Evolutionary conservation across 2,797 vertebrate species (phyloP).

Genomic region (Aulostomus chinensis): DNA sequence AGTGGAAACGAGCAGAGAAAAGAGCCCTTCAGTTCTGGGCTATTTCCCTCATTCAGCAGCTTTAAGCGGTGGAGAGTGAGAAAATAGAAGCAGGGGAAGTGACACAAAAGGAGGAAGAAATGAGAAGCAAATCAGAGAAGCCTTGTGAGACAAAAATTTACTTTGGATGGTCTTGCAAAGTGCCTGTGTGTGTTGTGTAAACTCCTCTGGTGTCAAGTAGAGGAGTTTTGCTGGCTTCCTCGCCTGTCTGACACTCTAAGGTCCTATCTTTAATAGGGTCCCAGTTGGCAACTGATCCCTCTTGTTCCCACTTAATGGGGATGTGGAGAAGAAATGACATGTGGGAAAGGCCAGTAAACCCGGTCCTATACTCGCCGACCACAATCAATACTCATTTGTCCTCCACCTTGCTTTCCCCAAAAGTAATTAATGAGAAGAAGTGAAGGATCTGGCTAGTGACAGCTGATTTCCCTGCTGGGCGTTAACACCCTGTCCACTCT

Average conservation of each 20-base stretch:
- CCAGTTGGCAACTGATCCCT: conserved; percentile 66
- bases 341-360: conserved; percentile 70
- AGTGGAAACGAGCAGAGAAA: conserved; percentile 16
- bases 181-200: conserved; percentile 6
- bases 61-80: conserved; percentile 5
- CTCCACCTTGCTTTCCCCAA: conserved; percentile 65
- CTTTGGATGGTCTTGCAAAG: conserved; percentile 29
- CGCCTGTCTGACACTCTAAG: conserved; percentile 56
- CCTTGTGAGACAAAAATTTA: conserved; percentile 15
- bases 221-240: conserved; percentile 36
- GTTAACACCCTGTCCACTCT: conserved; percentile 64
- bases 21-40: conserved; percentile 16
- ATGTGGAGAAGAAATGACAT: conserved; percentile 76
- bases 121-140: conserved; percentile 15
- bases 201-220: conserved; percentile 26
- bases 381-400: conserved; percentile 82
- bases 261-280: conserved; percentile 74
- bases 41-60: conserved; percentile 19
- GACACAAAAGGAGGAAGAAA: conserved; percentile 6
- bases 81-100: conserved; percentile 3
- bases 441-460: conserved; percentile 73
- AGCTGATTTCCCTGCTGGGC: conserved; percentile 73
- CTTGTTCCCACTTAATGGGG: conserved; percentile 79
- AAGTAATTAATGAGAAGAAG: conserved; percentile 81
- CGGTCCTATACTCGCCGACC: conserved; percentile 57